Conservation (phyloP, 2,888 invertebrate species). For the Rhagophthalmus giganteus region DNA sequence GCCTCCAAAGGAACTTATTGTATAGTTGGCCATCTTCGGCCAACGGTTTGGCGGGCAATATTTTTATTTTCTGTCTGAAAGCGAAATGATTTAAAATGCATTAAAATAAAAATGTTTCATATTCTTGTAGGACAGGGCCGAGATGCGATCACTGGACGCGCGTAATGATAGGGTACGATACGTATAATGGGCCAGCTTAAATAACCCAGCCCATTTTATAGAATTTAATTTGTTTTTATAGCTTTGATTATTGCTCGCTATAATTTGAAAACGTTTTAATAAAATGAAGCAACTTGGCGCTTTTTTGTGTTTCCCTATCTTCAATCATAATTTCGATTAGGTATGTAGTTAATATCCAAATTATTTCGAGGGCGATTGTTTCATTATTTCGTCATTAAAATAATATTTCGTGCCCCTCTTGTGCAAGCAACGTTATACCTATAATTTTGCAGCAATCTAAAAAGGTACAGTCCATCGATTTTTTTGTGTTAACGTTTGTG, state of each 20-base stretch:
- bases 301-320: constrained; percentile 25
- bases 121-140: constrained; percentile 35
- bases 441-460: constrained; percentile 45
- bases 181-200: constrained; percentile 56
- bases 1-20: neutral
- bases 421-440: constrained; percentile 42
- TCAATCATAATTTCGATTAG: constrained; percentile 30
- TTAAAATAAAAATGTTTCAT: constrained; percentile 44
- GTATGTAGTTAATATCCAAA: constrained; percentile 15
- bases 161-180: constrained; percentile 55
- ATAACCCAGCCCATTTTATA: constrained; percentile 55
- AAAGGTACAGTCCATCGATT: constrained; percentile 49
- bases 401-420: constrained; percentile 25
- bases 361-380: constrained; percentile 24
- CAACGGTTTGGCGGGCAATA: neutral
- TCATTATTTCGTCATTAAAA: constrained; percentile 30
- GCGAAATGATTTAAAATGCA: constrained; percentile 51
- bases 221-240: constrained; percentile 59
- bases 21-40: neutral
- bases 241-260: constrained; percentile 57
- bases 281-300: constrained; percentile 45
- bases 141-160: constrained; percentile 35
- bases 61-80: constrained; percentile 28
- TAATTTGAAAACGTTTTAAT: constrained; percentile 57
- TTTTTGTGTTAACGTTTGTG: constrained; percentile 39